Evolutionary conservation across 1,140 invertebrate species (phyloP).

Genomic region (Spodoptera frugiperda): DNA sequence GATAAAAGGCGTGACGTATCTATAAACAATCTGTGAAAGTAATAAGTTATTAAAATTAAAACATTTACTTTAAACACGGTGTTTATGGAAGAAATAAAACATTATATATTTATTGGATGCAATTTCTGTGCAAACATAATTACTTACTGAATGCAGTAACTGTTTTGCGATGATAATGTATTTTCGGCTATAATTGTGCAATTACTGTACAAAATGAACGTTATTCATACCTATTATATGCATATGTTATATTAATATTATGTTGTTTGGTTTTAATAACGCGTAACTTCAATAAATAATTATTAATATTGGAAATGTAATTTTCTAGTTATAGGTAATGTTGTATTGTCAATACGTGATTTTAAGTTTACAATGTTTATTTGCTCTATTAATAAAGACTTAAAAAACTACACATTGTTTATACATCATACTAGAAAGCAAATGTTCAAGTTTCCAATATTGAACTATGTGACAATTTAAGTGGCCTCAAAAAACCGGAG

Average conservation of each 20-base stretch:
- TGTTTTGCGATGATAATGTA: not conserved
- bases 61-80: too few species aligned
- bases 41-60: too few species aligned
- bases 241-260: not conserved
- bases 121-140: slow-evolving; percentile 2
- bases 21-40: too few species aligned
- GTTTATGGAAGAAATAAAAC: too few species aligned
- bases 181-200: slow-evolving; percentile 10
- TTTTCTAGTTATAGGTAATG: not conserved
- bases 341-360: not conserved
- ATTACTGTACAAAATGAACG: slow-evolving; percentile 1
- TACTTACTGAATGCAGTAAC: slow-evolving; percentile 6
- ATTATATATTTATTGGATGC: not conserved
- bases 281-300: not conserved
- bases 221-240: slow-evolving; percentile 17
- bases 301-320: not conserved
- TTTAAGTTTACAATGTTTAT: too few species aligned
- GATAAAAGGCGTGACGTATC: too few species aligned
- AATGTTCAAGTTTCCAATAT: too few species aligned
- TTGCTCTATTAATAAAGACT: too few species aligned
- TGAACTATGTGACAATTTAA: too few species aligned
- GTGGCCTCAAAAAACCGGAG: too few species aligned
- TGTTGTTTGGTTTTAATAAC: slow-evolving; percentile 32
- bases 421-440: too few species aligned
- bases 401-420: too few species aligned